Conservation (phyloP, 1,140 invertebrate species). For the Drosophila varians region DNA sequence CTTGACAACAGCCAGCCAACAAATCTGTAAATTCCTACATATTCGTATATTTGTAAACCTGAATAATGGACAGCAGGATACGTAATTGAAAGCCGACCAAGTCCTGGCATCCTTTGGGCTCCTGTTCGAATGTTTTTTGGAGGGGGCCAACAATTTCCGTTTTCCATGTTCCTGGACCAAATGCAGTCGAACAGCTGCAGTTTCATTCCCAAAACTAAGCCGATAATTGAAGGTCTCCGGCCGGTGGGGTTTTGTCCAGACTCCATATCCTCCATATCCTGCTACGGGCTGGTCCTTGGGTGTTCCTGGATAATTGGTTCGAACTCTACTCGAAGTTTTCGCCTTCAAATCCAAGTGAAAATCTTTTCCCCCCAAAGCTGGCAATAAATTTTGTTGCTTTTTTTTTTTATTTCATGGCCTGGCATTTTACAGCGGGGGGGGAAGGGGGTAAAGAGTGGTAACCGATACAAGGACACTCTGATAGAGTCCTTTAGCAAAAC, state of each 20-base stretch:
- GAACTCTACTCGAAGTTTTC: conserved; percentile 5
- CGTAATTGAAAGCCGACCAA: conserved; percentile 53
- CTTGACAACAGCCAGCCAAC: background rate
- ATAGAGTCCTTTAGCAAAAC: conserved; percentile 24
- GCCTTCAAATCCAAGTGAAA: conserved; percentile 31
- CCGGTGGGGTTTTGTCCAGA: background rate
- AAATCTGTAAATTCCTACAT: conserved; percentile 1
- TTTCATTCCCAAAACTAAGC: conserved; percentile 35
- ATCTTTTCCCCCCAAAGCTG: conserved; percentile 28
- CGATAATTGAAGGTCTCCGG: conserved; percentile 54
- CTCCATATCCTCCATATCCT: background rate
- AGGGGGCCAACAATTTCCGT: background rate
- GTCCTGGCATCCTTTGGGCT: conserved; percentile 1
- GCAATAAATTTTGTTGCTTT: conserved; percentile 21
- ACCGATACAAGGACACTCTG: conserved; percentile 13
- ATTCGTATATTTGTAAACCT: background rate
- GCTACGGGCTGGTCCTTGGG: background rate
- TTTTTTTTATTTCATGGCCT: background rate
- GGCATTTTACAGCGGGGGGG: no score
- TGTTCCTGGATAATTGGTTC: conserved; percentile 27
- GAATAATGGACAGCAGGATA: conserved; percentile 28
- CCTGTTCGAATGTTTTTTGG: conserved; percentile 8
- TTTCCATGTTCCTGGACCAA: conserved; percentile 4
- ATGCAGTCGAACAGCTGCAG: conserved; percentile 43
- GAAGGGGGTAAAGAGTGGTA: no score